phyloP scores from a whole-genome alignment of 2,113 vertebrate species.

The Thamnaconus septentrionalis region DNA sequence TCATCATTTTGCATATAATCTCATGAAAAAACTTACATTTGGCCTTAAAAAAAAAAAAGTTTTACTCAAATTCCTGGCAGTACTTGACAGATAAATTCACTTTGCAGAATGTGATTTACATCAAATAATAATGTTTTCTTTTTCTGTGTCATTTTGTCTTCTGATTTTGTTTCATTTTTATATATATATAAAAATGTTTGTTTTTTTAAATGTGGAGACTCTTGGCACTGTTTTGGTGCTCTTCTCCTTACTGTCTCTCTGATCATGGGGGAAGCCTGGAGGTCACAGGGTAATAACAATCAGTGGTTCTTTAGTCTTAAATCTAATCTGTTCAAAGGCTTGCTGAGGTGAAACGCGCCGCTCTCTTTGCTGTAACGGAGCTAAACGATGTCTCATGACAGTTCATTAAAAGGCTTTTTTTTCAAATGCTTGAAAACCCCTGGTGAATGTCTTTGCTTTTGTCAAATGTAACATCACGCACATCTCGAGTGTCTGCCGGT shows the following conservation, averaged over 20 bases:
- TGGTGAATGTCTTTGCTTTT: slow-evolving; percentile 63
- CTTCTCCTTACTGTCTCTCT: slow-evolving; percentile 1
- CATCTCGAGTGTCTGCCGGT: neutral
- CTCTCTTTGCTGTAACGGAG: slow-evolving; percentile 69
- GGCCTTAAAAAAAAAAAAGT: slow-evolving; percentile 19
- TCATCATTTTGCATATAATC: neutral
- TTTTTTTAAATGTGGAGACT: slow-evolving; percentile 14
- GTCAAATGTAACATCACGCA: neutral
- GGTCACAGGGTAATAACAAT: slow-evolving; percentile 46
- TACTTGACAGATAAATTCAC: slow-evolving; percentile 60
- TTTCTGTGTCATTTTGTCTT: slow-evolving; percentile 13
- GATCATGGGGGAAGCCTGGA: neutral
- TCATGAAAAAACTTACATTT: neutral
- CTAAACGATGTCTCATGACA: slow-evolving; percentile 66
- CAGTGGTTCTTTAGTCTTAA: slow-evolving; percentile 38
- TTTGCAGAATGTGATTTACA: slow-evolving; percentile 21
- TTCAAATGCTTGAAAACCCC: slow-evolving; percentile 56
- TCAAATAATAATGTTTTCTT: slow-evolving; percentile 37
- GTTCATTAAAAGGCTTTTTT: slow-evolving; percentile 70
- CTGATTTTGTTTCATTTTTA: slow-evolving; percentile 1
- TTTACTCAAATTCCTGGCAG: slow-evolving; percentile 62
- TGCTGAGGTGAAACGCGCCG: slow-evolving; percentile 53
- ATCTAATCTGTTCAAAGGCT: slow-evolving; percentile 60
- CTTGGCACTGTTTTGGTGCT: neutral
- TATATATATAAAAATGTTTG: neutral